Evolutionary conservation across 2,888 invertebrate species (phyloP).

Genomic region (Linyphia triangularis): DNA sequence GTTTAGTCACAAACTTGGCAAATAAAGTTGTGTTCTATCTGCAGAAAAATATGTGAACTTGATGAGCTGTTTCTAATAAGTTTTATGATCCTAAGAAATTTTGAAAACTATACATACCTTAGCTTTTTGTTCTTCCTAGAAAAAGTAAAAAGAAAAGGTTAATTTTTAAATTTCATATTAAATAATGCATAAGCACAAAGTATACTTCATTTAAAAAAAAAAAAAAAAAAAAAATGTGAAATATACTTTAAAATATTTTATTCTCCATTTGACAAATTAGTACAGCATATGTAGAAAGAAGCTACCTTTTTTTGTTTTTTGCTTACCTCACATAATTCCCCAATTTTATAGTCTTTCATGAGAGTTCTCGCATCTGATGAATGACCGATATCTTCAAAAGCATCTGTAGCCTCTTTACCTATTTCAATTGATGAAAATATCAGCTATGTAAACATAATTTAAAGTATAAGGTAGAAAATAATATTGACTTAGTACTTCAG

Average conservation of each 20-base stretch:
- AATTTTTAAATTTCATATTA: no score
- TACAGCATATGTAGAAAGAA: slow-evolving; percentile 19
- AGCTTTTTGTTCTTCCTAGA: slow-evolving; percentile 65
- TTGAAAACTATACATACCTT: slow-evolving; percentile 68
- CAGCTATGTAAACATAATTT: background rate
- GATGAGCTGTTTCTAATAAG: no score
- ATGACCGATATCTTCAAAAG: slow-evolving; percentile 99
- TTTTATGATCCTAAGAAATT: no score
- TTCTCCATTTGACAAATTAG: background rate
- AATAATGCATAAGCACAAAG: background rate
- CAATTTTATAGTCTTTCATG: slow-evolving; percentile 94
- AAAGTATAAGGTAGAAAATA: background rate
- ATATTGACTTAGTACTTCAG: background rate
- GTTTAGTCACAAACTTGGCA: no score
- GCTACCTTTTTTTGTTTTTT: background rate
- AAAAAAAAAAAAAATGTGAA: no score
- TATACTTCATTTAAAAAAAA: no score
- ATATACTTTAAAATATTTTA: background rate
- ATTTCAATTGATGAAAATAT: slow-evolving; percentile 24
- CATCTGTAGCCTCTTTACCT: slow-evolving; percentile 91
- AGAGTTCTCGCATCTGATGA: slow-evolving; percentile 97
- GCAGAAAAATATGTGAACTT: no score
- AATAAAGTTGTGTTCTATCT: no score
- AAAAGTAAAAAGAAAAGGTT: background rate
- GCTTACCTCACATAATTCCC: slow-evolving; percentile 86